Evolutionary conservation across 2,888 invertebrate genomes (phyloP).

Genomic region (Trichogramma evanescens): DNA sequence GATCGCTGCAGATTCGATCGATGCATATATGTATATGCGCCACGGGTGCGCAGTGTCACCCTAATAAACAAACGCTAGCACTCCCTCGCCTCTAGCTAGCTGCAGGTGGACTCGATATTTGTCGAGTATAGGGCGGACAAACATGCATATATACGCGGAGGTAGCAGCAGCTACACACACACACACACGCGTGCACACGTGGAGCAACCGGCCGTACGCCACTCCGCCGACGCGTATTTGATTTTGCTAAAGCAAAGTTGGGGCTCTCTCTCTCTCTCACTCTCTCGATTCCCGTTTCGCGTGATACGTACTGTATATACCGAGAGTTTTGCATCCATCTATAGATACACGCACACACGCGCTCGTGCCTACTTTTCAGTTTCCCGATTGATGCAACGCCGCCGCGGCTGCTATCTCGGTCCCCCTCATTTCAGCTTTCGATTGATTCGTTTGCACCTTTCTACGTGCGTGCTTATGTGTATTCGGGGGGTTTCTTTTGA

Average conservation of each 20-base stretch:
- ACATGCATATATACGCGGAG: constrained; percentile 18
- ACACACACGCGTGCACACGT: constrained; percentile 38
- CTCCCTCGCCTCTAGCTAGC: background rate
- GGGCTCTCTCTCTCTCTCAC: background rate
- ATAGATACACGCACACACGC: background rate
- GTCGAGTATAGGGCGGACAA: constrained; percentile 12
- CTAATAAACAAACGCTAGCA: no score
- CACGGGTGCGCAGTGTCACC: no score
- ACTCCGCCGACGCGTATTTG: constrained; percentile 34
- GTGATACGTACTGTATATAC: background rate
- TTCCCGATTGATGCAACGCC: background rate
- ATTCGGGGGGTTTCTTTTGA: constrained; percentile 26
- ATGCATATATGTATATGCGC: no score
- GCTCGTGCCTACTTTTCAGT: background rate
- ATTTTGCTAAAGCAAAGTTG: constrained; percentile 39
- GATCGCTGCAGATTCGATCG: no score
- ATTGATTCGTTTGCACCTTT: constrained; percentile 17
- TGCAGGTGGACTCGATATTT: constrained; percentile 12
- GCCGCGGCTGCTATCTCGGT: no score
- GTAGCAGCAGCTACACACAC: constrained; percentile 22
- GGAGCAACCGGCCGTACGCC: constrained; percentile 31
- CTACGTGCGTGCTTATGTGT: constrained; percentile 20
- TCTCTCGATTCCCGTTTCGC: background rate
- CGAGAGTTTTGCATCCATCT: background rate
- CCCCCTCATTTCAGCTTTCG: constrained; percentile 12